These are phyloP conservation scores for Eurytoma californica DNA, from an alignment of 2,888 invertebrate species.

Conservation along the genomic window DNA sequence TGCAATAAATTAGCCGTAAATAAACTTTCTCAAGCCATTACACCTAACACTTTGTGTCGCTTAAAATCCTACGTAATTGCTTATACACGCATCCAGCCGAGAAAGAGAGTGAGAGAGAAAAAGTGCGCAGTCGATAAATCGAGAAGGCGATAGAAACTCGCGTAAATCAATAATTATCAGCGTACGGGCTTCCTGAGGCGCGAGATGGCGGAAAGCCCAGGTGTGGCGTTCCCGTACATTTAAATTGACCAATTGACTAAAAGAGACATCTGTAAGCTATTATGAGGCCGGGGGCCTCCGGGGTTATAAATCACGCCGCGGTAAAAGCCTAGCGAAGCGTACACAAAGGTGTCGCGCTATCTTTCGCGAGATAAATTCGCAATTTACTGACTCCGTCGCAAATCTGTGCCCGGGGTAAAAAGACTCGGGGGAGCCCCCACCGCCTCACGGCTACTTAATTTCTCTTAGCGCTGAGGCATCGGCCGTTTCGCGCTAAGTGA, in stretches of 20 bases:
- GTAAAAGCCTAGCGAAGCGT: constrained; percentile 49
- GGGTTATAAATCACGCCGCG: constrained; percentile 44
- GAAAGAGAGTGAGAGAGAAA: constrained; percentile 7
- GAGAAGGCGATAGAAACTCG: constrained; percentile 26
- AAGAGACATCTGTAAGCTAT: constrained; percentile 54
- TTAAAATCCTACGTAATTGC: constrained; percentile 24
- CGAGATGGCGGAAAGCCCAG: constrained; percentile 12
- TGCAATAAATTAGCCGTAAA: constrained; percentile 25
- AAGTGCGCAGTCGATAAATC: constrained; percentile 28
- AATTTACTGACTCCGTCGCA: constrained; percentile 46
- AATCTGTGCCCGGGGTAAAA: constrained; percentile 21
- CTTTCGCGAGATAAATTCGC: constrained; percentile 53
- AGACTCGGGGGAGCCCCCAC: not conserved
- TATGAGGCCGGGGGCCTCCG: constrained; percentile 36
- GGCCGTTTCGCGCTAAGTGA: no score
- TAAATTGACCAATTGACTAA: constrained; percentile 52
- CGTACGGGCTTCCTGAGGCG: not conserved
- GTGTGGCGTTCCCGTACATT: constrained; percentile 33
- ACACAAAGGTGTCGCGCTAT: constrained; percentile 52
- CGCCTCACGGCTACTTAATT: constrained; percentile 27
- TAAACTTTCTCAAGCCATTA: constrained; percentile 32
- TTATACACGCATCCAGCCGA: not conserved
- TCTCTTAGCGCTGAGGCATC: not conserved
- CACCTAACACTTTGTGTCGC: not conserved
- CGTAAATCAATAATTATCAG: constrained; percentile 49